phyloP scores from a whole-genome alignment of 2,888 invertebrate genomes.

The Cephus spinipes region DNA sequence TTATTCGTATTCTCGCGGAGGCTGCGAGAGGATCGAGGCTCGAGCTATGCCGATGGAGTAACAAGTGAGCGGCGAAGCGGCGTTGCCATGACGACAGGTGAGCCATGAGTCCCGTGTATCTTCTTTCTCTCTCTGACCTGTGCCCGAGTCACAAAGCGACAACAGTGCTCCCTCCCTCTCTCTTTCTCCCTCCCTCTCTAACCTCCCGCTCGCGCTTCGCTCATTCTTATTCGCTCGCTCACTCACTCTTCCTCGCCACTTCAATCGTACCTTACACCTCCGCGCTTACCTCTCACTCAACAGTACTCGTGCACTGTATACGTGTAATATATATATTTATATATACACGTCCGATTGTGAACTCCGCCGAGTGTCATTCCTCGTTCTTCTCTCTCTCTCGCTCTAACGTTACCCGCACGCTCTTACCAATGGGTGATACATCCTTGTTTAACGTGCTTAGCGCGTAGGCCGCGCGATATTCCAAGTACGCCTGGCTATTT shows the following conservation, averaged over 20 bases:
- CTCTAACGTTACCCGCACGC: constrained; percentile 21
- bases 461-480: constrained; percentile 52
- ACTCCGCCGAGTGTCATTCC: constrained; percentile 4
- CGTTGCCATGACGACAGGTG: constrained; percentile 67
- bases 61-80: constrained; percentile 66
- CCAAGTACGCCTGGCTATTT: constrained; percentile 55
- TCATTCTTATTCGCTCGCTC: constrained; percentile 13
- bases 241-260: constrained; percentile 6
- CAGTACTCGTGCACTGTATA: background rate
- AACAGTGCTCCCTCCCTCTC: constrained; percentile 20
- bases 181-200: constrained; percentile 10
- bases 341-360: background rate
- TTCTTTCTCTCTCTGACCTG: constrained; percentile 5
- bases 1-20: constrained; percentile 52
- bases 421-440: background rate
- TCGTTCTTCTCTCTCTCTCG: constrained; percentile 15
- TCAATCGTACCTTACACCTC: constrained; percentile 19
- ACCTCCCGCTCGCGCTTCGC: constrained; percentile 1
- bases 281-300: background rate
- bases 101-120: constrained; percentile 51
- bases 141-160: constrained; percentile 1
- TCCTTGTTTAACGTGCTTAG: constrained; percentile 33
- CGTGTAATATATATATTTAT: background rate
- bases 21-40: constrained; percentile 55
- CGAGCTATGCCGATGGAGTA: constrained; percentile 63